Percentiles rank a stretch among this genome's conserved stretches.
Evolutionary conservation across 2,888 invertebrate genomes (phyloP).

Genomic region (Eudasyphora cyanicolor): DNA sequence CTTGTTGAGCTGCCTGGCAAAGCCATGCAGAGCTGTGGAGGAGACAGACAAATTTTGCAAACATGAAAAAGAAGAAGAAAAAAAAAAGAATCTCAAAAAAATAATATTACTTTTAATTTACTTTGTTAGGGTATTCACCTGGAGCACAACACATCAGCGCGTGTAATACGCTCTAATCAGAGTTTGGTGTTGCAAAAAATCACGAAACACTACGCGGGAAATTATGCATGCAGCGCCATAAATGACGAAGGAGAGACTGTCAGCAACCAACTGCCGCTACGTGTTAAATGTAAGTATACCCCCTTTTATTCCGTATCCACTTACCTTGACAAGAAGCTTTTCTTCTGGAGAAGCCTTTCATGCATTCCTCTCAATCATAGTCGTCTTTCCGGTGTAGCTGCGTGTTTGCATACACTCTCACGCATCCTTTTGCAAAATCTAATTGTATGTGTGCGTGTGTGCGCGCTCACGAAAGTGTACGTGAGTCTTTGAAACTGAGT

Average conservation of each 20-base stretch:
- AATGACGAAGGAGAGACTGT: slow-evolving; percentile 93
- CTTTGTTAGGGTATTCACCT: slow-evolving; percentile 86
- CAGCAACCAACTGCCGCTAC: slow-evolving; percentile 91
- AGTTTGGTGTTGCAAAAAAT: slow-evolving; percentile 95
- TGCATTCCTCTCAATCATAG: not conserved
- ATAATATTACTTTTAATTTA: slow-evolving; percentile 71
- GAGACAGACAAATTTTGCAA: not conserved
- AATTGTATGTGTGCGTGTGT: slow-evolving; percentile 24
- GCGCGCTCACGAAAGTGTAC: not conserved
- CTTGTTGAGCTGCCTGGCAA: not conserved
- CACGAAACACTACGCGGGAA: slow-evolving; percentile 91
- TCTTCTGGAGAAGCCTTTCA: not conserved
- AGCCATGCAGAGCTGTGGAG: too few species aligned
- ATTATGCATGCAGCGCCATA: slow-evolving; percentile 92
- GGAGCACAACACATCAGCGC: slow-evolving; percentile 92
- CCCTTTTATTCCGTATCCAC: not conserved
- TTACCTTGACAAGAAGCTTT: not conserved
- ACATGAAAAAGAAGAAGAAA: too few species aligned
- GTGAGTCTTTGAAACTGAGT: not conserved
- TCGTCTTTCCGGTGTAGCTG: not conserved
- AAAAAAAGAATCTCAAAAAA: slow-evolving; percentile 2
- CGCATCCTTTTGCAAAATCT: slow-evolving; percentile 3
- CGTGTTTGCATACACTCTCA: not conserved
- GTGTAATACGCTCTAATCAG: slow-evolving; percentile 94
- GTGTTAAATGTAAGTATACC: slow-evolving; percentile 92